Evolutionary conservation across 1,140 invertebrate genomes (phyloP), one percentile per base, ranked within the genome.

Genomic region (Tetraneura akinire): DNA sequence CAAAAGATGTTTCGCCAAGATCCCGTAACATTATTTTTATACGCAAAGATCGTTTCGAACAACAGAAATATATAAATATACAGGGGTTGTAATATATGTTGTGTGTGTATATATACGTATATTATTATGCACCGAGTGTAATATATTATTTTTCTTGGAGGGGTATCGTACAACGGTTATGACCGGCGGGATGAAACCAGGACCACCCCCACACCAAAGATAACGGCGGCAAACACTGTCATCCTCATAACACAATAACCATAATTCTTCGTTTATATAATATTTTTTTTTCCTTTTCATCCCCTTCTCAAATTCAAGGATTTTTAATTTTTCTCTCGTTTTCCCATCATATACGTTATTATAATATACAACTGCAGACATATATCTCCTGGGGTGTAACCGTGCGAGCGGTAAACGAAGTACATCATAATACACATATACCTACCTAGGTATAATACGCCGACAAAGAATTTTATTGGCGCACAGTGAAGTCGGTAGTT

Each of bases 21-120:
- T 49, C 70, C 70, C n/a, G 74, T 13, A 42, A 60, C 74, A 62
- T 78, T 78, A 78, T 47, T 78, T 78, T 78, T 78, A n/a, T n/a
- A 78, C 23, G 55, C 74, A 60, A 78, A 16, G 74, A 78, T 78
- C 37, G 32, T 78, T 78, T 78, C 47, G 74, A 55, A 78, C 53
- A 45, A 45, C 55, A 23, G 32, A 53, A 55, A 51, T 32, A 18
- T 73, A 37, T 32, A 16, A 5, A 4, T 4, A 3, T 4, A 32
- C 71, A 53, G 37, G 14, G 37, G 51, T 5, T 23, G 53, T 11
- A n/a, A n/a, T n/a, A n/a, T n/a, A 1, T 49, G 5, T 11, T 18
- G 64, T 47, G n/a, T 18, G 16, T 60, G 21, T 76, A 42, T 60
- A 26, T 37, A 23, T 70, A 66, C 23, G 26, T 70, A 47, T 47